Conservation (phyloP, 2,797 vertebrate species). For the Furcifer pardalis region DNA sequence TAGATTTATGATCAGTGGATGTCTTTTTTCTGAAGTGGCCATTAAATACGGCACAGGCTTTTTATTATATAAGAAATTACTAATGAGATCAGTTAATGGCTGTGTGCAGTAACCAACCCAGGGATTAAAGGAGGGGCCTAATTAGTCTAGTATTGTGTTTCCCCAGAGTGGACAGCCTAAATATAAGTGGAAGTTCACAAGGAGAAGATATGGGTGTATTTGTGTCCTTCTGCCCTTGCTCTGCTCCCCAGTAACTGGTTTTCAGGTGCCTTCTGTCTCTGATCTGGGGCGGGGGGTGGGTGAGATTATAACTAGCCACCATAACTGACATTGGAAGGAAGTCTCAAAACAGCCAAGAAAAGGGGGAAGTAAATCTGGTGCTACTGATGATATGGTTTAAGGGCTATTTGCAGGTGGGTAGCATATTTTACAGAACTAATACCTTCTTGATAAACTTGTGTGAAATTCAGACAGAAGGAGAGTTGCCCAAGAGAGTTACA, state of each 20-base stretch:
- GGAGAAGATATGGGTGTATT: background rate
- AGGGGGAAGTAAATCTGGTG: too few species aligned
- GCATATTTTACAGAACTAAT: too few species aligned
- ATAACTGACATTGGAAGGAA: too few species aligned
- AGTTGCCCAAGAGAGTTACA: too few species aligned
- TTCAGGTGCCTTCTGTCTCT: background rate
- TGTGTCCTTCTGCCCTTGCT: background rate
- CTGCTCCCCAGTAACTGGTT: background rate
- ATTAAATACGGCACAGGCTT: background rate
- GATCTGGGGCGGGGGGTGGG: too few species aligned
- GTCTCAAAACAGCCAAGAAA: too few species aligned
- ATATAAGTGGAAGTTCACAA: background rate
- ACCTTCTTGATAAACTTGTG: too few species aligned
- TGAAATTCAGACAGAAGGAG: too few species aligned
- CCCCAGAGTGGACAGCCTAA: background rate
- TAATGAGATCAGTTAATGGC: background rate
- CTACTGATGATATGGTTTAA: too few species aligned
- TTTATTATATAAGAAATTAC: background rate
- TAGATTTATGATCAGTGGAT: background rate
- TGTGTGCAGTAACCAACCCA: background rate
- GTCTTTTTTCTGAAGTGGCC: background rate
- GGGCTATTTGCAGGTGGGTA: too few species aligned
- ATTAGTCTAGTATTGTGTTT: background rate
- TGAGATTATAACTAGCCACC: background rate
- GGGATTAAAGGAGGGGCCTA: background rate